These are phyloP conservation scores for Oligia fasciuncula DNA, from an alignment of 2,888 invertebrate species.

Conservation along the genomic window DNA sequence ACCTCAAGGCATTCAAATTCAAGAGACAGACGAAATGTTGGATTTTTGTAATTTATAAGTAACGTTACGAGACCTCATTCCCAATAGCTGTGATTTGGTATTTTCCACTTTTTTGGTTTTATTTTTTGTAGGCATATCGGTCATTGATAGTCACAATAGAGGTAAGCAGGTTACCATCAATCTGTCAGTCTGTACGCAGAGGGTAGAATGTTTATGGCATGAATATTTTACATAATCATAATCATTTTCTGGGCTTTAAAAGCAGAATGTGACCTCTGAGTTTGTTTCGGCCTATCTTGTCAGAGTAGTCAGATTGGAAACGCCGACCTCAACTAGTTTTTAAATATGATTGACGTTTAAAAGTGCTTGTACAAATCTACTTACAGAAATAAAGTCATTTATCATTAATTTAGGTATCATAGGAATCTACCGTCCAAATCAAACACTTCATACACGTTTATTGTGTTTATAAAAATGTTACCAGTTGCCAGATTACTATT, in stretches of 20 bases:
- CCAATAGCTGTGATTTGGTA: slow-evolving; percentile 30
- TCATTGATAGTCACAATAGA: slow-evolving; percentile 44
- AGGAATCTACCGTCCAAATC: slow-evolving; percentile 6
- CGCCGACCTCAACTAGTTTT: background rate
- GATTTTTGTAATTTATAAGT: slow-evolving; percentile 47
- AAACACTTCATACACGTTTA: slow-evolving; percentile 5
- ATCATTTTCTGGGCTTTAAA: background rate
- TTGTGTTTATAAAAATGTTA: slow-evolving; percentile 24
- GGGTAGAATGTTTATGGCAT: background rate
- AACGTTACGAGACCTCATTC: slow-evolving; percentile 61
- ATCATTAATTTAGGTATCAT: background rate
- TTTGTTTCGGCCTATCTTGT: background rate
- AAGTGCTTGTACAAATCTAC: background rate
- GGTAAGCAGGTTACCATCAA: slow-evolving; percentile 17
- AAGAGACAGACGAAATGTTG: slow-evolving; percentile 51
- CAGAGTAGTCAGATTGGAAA: background rate
- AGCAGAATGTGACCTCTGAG: no score
- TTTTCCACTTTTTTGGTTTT: slow-evolving; percentile 50
- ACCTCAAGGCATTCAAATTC: slow-evolving; percentile 35
- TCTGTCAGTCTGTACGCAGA: background rate
- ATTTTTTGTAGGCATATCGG: slow-evolving; percentile 46
- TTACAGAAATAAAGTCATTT: background rate
- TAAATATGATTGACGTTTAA: background rate
- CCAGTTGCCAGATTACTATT: slow-evolving; percentile 45
- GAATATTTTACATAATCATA: slow-evolving; percentile 4